phyloP scores from a whole-genome alignment of 2,113 vertebrate genomes.

The Patagioenas fasciata region DNA sequence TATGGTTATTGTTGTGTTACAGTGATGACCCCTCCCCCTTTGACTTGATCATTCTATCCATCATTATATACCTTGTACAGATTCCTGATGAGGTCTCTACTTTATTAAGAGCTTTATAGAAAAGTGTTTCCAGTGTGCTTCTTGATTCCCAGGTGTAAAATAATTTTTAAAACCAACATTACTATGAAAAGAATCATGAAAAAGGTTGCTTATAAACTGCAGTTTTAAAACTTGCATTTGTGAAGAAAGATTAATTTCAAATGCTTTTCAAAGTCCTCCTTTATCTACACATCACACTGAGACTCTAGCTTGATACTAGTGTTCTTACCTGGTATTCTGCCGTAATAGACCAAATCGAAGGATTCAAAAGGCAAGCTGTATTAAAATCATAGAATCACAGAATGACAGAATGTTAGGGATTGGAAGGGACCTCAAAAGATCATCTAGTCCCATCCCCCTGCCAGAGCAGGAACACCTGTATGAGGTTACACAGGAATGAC shows the following conservation, averaged over 20 bases:
- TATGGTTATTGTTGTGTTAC: not conserved
- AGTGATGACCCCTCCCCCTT: not conserved
- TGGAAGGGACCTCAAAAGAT: too few species aligned
- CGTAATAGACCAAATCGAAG: slow-evolving; percentile 11
- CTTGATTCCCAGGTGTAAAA: not conserved
- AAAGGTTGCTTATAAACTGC: not conserved
- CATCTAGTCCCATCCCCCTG: too few species aligned
- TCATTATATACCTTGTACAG: not conserved
- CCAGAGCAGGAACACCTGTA: too few species aligned
- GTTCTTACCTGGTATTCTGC: not conserved
- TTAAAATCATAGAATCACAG: not conserved
- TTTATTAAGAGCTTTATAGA: not conserved
- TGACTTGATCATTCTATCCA: not conserved
- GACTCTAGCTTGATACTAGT: not conserved
- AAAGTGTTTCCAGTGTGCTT: not conserved
- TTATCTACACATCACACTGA: not conserved
- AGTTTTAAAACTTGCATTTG: not conserved
- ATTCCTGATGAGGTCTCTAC: not conserved
- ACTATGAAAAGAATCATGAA: not conserved
- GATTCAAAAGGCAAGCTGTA: not conserved
- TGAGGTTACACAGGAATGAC: too few species aligned
- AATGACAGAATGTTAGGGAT: too few species aligned
- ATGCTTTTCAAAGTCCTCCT: not conserved
- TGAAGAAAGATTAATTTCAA: not conserved
- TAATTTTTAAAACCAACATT: not conserved